Base-by-base conservation (phyloP, 2,797 vertebrate species). In the Falco columbarius region DNA sequence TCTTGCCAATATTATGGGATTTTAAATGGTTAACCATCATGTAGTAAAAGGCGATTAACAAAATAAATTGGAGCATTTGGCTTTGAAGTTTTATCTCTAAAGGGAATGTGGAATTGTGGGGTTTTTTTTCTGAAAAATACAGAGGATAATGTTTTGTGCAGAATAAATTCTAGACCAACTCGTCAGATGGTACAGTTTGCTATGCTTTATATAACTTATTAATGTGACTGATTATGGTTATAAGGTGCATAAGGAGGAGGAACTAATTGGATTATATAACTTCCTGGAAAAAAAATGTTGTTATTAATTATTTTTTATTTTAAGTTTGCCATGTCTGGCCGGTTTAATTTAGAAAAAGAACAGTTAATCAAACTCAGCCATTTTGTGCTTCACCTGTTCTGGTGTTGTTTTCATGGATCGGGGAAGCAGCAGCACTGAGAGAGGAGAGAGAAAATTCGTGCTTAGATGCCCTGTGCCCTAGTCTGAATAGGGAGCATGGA, bases 1-100 rank as follows among this genome's bases (percentile, higher is more conserved):
- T 93, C 26, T 67, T 63, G 34, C 47, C n/a, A 44, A 2, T 82
- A 38, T 89, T 82, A 56, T 0, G 0, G 56, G 52, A 52, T 52
- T 81, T 81, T 29, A 76, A 61, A 34, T 52, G 0, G 74, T 89
- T 85, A 71, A 51, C n/a, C 3, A 4, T 74, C 36, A 7, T 8
- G 12, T 66, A 61, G 34, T 74, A 71, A 71, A 46, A 15, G 12
- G 14, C 52, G 24, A 73, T 81, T 77, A 93, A 42, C 10, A 81
- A 89, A 80, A 77, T 77, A 18, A 90, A 63, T 77, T 42, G 20
- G 42, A 88, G 7, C 15, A 18, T 76, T 93, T 92, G 46, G 42
- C 36, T 71, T 83, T 77, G 62, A 66, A 47, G 29, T 65, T 86
- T 61, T 77, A 22, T 87, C 30, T 79, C 51, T 70, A 58, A 77